phyloP scores from a whole-genome alignment of 2,797 vertebrate genomes.

The Takifugu rubripes region DNA sequence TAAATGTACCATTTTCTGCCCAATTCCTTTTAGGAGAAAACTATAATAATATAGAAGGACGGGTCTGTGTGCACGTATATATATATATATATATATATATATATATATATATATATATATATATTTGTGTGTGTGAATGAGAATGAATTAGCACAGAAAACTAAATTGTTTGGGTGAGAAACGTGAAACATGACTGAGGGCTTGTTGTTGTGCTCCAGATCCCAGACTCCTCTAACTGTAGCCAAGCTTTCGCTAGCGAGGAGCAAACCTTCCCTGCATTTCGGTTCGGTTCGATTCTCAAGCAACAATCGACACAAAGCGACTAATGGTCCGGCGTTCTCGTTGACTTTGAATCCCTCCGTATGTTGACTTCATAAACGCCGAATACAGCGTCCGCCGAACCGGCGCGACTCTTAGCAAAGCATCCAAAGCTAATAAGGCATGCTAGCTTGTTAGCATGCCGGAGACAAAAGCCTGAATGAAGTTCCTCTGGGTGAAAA shows the following conservation, averaged over 20 bases:
- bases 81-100: background rate
- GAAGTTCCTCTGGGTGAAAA: conserved; percentile 75
- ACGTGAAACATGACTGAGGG: conserved; percentile 7
- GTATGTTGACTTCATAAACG: conserved; percentile 3
- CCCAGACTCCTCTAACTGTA: conserved; percentile 48
- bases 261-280: conserved; percentile 30
- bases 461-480: conserved; percentile 84
- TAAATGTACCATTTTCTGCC: background rate
- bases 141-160: background rate
- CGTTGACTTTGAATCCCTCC: background rate
- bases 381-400: conserved; percentile 8
- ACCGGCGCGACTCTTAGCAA: conserved; percentile 13
- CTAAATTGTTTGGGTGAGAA: background rate
- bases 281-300: conserved; percentile 26
- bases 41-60: background rate
- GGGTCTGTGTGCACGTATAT: too few relatives aligned
- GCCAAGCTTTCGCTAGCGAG: conserved; percentile 56
- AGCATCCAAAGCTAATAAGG: conserved; percentile 43
- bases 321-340: background rate
- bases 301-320: conserved; percentile 1
- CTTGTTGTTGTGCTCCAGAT: conserved; percentile 35
- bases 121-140: background rate
- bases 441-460: conserved; percentile 66
- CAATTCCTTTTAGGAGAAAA: background rate
- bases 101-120: too few relatives aligned